Evolutionary conservation across 2,888 invertebrate genomes (phyloP), one percentile per base, ranked within the genome.

Genomic region (Willowsia nigromaculata): DNA sequence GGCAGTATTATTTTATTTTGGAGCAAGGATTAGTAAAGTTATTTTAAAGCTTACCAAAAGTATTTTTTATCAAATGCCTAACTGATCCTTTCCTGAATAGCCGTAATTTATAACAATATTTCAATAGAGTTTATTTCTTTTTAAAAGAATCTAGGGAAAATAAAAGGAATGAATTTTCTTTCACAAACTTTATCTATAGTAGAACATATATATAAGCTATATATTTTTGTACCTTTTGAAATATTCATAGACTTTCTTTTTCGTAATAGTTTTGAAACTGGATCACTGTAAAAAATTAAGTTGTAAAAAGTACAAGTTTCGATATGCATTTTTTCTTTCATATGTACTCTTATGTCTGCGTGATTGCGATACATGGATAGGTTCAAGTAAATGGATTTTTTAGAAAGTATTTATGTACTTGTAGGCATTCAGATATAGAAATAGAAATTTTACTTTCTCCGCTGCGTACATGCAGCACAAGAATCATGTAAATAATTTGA

Each of bases 401-500:
- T 65, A 11, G 15, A 3, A n/a, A 65, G 5, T 27, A 27, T 59
- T 56, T 50, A 53, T n/a, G n/a, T n/a, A 11, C 53, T 11, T 59
- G 59, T 18, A 50, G 25, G 25, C 27, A 1, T 13, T 0, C 27
- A 25, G 7, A 11, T 22, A 25, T 7, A 22, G 27, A 25, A n/a
- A n/a, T n/a, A n/a, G 27, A 18, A 59, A 59, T 25, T 59, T n/a
- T 59, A 59, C 59, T 59, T 59, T 59, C 25, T 27, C n/a, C n/a
- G 9, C 47, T 13, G 25, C 27, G 27, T 33, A 65, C 65, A 33
- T 6, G 33, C 13, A 1, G 13, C 11, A 15, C 9, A 76, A 50
- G 50, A 56, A 50, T 11, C 76, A 47, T 47, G 30, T 50, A 50
- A 76, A 76, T 76, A 47, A 76, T 76, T 76, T 76, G 76, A 47